phyloP scores from a whole-genome alignment of 2,888 invertebrate genomes.

The Orthosia cruda region DNA sequence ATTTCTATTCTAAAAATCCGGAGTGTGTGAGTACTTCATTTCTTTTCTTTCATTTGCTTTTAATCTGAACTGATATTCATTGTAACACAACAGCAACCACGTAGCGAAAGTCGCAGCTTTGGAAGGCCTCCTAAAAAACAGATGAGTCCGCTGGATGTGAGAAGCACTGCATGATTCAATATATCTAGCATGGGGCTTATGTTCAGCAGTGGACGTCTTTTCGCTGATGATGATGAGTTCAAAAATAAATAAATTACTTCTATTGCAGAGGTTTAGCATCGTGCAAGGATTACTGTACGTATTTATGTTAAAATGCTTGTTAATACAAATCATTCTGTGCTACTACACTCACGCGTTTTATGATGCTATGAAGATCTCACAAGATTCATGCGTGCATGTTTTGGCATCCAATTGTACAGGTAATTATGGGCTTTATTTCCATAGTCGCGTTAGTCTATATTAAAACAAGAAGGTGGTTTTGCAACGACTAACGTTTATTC shows the following conservation, averaged over 20 bases:
- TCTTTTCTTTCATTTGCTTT: neutral
- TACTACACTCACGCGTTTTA: slow-evolving; percentile 32
- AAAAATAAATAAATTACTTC: neutral
- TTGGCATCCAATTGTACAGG: slow-evolving; percentile 36
- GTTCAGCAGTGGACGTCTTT: neutral
- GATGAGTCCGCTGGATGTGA: neutral
- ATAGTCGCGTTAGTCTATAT: no score
- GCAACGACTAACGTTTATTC: no score
- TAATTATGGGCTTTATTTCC: neutral
- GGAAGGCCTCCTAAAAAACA: neutral
- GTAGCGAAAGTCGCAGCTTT: neutral
- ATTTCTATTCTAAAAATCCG: slow-evolving; percentile 22
- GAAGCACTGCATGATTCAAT: neutral
- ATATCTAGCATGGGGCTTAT: neutral
- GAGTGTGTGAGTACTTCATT: slow-evolving; percentile 33
- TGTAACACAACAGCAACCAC: neutral
- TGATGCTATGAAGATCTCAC: slow-evolving; percentile 11
- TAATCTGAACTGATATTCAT: no score
- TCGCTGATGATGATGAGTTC: neutral
- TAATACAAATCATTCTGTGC: slow-evolving; percentile 11
- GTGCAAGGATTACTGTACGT: slow-evolving; percentile 34
- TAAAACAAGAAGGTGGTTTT: no score
- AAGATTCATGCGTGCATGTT: slow-evolving; percentile 30
- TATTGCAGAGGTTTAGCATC: slow-evolving; percentile 1
- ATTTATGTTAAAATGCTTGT: slow-evolving; percentile 13